Base-by-base conservation (phyloP, 1,140 invertebrate species). In the Caligus rogercresseyi region DNA sequence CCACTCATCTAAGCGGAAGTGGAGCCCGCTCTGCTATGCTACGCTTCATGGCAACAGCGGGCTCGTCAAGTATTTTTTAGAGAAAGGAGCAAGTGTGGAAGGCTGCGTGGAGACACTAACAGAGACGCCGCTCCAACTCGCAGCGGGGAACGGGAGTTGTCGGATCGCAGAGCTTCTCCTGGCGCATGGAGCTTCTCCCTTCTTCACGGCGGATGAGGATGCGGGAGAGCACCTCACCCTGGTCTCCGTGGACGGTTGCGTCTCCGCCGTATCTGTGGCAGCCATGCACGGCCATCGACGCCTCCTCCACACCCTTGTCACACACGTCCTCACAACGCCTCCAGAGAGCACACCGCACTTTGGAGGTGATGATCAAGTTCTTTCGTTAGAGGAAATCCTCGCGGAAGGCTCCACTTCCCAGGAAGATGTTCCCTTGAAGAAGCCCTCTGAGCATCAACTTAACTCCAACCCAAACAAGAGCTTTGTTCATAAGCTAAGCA, bases 371-470 rank as follows among this genome's bases (percentile, higher is more conserved):
- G 78, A 82, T 61, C 85, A 88, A 69, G 84, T 90, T 16, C 75
- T 92, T 14, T 89, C 86, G 0, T 75, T 91, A 54, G 88, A 91
- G 71, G 89, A 92, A 71, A 90, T 90, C 71, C 75, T 92, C 25
- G 88, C 88, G 0, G 88, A 92, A 74, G 87, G 86, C 20, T 77
- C 72, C 21, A 70, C 66, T 43, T 68, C 53, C 53, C 53, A 7
- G 4, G 53, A 16, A 54, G 15, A 54, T 14, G 19, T 7, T n/a
- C 13, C 43, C 43, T 51, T 51, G 13, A 43, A 7, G 31, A 43
- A 43, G n/a, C 31, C 31, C 31, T 43, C 7, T 43, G 31, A 43
- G 7, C n/a, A n/a, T n/a, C n/a, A 51, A 51, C 20, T 16, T 14
- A 11, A 16, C 19, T 54, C 20, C 3, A 16, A 54, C 11, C 15